Evolutionary conservation across 2,113 vertebrate species (phyloP).

Genomic region (Procavia capensis): DNA sequence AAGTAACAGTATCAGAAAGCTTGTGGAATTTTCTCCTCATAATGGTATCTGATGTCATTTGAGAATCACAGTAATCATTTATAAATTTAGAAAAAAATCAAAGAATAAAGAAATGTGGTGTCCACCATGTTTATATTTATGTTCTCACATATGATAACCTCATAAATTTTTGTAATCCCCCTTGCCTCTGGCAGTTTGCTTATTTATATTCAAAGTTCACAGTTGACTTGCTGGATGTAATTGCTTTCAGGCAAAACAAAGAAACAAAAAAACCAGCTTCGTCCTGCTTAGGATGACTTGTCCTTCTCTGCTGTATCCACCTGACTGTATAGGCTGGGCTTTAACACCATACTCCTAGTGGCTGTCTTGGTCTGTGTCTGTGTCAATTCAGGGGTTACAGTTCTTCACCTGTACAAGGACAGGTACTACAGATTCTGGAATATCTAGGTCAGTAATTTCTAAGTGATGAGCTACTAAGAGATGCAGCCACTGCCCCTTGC

Average conservation of each 20-base stretch:
- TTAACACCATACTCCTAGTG: fast-evolving
- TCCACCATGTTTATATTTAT: neutral
- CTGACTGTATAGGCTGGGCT: neutral
- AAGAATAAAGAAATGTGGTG: neutral
- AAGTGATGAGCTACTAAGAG: neutral
- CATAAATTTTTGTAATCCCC: neutral
- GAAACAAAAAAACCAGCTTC: neutral
- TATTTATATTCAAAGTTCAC: slow-evolving; percentile 44
- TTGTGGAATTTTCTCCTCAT: slow-evolving; percentile 54
- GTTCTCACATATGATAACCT: slow-evolving; percentile 41
- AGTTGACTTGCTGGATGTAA: slow-evolving; percentile 41
- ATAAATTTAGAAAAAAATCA: neutral
- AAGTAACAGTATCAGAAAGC: slow-evolving; percentile 31
- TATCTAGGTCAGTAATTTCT: neutral
- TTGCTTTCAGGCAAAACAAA: slow-evolving; percentile 34
- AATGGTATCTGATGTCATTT: slow-evolving; percentile 83
- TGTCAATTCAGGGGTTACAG: neutral
- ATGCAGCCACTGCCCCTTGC: neutral
- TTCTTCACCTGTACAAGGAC: neutral
- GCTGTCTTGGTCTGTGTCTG: neutral
- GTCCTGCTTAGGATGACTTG: neutral
- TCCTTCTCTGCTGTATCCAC: neutral
- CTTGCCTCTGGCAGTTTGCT: slow-evolving; percentile 34
- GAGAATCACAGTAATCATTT: slow-evolving; percentile 34
- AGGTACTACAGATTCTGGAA: neutral